phyloP scores from a whole-genome alignment of 2,113 vertebrate species.

The Indicator indicator region DNA sequence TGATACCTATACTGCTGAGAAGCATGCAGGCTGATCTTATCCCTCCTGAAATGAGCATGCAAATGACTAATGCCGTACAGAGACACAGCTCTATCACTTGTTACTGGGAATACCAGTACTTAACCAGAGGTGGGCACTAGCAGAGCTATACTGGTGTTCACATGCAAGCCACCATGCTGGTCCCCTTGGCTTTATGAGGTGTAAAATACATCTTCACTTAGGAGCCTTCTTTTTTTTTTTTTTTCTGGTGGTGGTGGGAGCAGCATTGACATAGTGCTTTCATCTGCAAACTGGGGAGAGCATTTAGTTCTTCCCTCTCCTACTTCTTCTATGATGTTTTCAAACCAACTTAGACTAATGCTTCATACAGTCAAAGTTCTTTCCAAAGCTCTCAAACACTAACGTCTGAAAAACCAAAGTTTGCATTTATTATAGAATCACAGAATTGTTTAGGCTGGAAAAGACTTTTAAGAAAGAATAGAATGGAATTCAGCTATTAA shows the following conservation, averaged over 20 bases:
- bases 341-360: neutral
- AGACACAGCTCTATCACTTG: neutral
- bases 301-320: neutral
- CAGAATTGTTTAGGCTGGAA: too few species aligned
- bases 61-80: neutral
- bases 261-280: neutral
- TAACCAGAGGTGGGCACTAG: neutral
- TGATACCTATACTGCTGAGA: neutral
- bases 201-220: neutral
- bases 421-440: neutral
- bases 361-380: neutral
- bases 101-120: neutral
- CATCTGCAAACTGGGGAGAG: neutral
- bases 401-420: neutral
- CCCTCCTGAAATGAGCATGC: neutral
- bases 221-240: neutral
- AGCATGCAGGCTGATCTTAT: neutral
- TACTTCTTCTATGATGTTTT: neutral
- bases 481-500: too few species aligned
- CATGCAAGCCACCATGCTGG: neutral
- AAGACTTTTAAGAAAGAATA: too few species aligned
- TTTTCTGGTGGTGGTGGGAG: neutral
- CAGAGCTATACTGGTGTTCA: neutral
- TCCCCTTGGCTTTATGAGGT: neutral
- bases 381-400: neutral